Percentiles rank a stretch among this genome's conserved stretches.
phyloP scores from a whole-genome alignment of 1,140 invertebrate genomes.

The Phenacoccus solenopsis region DNA sequence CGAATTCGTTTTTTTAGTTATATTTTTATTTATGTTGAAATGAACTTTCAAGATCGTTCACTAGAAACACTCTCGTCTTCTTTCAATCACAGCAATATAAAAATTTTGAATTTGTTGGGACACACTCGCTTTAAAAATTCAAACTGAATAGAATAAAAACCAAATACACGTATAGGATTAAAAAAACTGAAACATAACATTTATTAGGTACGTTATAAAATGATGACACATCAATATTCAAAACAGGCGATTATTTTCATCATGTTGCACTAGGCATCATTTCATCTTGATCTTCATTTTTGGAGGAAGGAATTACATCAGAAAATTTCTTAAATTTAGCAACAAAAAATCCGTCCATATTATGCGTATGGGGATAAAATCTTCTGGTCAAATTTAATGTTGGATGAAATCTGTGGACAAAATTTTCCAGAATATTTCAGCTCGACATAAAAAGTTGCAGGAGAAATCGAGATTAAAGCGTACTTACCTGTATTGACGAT shows the following conservation, averaged over 20 bases:
- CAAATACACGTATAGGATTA: background rate
- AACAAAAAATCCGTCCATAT: constrained; percentile 99
- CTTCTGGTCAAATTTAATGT: constrained; percentile 76
- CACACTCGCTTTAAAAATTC: no score
- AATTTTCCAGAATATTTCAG: background rate
- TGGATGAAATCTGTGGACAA: constrained; percentile 72
- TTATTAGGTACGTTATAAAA: background rate
- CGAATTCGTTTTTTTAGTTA: no score
- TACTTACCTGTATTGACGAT: constrained; percentile 59
- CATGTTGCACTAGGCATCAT: no score
- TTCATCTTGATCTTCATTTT: background rate
- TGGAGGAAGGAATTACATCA: constrained; percentile 38
- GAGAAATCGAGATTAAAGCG: background rate
- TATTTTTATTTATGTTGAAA: no score
- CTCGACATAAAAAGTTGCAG: background rate
- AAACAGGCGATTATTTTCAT: no score
- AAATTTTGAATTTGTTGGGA: no score
- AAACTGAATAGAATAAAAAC: no score
- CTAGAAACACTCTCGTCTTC: no score
- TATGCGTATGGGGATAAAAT: constrained; percentile 96
- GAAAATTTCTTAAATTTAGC: constrained; percentile 96
- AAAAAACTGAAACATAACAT: background rate
- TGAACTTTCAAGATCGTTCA: no score
- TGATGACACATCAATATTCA: no score
- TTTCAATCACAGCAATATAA: no score